Conservation (phyloP, 2,113 vertebrate genomes). For the Pterocles orientalis region DNA sequence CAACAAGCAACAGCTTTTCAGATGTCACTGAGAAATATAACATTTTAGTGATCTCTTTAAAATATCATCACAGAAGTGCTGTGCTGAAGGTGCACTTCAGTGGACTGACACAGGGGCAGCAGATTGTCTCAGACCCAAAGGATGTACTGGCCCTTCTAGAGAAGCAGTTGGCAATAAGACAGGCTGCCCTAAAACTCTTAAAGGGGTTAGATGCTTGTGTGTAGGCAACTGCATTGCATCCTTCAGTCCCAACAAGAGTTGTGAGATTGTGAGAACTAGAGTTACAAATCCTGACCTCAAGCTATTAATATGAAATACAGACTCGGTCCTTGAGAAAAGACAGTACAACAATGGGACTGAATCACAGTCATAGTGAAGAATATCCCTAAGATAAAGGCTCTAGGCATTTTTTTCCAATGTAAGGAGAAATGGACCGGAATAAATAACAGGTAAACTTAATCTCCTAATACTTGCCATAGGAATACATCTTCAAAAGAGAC, state of each 20-base stretch:
- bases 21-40: background rate
- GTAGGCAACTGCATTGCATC: background rate
- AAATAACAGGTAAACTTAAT: background rate
- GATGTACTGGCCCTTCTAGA: background rate
- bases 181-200: background rate
- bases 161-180: background rate
- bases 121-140: background rate
- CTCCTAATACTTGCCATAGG: background rate
- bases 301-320: background rate
- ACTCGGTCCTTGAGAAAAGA: background rate
- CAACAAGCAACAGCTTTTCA: background rate
- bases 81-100: background rate
- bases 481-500: background rate
- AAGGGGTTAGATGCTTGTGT: background rate
- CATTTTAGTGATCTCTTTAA: background rate
- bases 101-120: background rate
- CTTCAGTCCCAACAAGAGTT: background rate
- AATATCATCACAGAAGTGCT: background rate
- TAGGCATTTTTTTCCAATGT: background rate
- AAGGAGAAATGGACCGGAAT: background rate
- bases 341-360: background rate
- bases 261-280: background rate
- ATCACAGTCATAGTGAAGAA: background rate
- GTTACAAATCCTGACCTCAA: background rate
- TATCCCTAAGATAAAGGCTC: background rate